phyloP scores from a whole-genome alignment of 1,140 invertebrate species.

The Tetramorium simillimum region DNA sequence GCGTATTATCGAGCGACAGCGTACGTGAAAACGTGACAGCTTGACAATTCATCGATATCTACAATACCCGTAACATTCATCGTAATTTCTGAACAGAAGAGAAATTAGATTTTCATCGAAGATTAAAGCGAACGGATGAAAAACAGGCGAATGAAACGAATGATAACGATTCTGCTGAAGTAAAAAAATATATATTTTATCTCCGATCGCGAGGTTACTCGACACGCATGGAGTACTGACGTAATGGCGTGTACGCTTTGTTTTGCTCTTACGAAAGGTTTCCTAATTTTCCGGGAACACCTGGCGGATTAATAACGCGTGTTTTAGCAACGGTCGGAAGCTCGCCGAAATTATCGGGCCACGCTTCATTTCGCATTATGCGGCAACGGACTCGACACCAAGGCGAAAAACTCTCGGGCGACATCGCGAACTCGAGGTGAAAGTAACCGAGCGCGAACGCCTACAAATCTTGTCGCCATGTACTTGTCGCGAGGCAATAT shows the following conservation, averaged over 20 bases:
- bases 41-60: background rate
- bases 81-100: background rate
- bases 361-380: background rate
- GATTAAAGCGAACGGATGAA: too few species aligned
- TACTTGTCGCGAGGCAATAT: background rate
- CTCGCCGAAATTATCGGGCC: background rate
- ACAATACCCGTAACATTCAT: background rate
- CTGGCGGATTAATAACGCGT: background rate
- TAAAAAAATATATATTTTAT: background rate
- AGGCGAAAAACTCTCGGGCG: conserved; percentile 2
- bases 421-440: conserved; percentile 31
- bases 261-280: background rate
- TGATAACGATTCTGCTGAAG: background rate
- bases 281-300: conserved; percentile 7
- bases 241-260: background rate
- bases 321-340: background rate
- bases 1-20: background rate
- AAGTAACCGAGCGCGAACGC: conserved; percentile 46
- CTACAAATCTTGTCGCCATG: background rate
- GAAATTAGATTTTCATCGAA: background rate
- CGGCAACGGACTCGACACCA: background rate
- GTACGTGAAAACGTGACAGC: background rate
- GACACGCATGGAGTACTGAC: too few species aligned
- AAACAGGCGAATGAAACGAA: background rate
- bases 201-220: background rate